phyloP scores from a whole-genome alignment of 2,888 invertebrate genomes.

The Ashinkailepas kermadecensis region DNA sequence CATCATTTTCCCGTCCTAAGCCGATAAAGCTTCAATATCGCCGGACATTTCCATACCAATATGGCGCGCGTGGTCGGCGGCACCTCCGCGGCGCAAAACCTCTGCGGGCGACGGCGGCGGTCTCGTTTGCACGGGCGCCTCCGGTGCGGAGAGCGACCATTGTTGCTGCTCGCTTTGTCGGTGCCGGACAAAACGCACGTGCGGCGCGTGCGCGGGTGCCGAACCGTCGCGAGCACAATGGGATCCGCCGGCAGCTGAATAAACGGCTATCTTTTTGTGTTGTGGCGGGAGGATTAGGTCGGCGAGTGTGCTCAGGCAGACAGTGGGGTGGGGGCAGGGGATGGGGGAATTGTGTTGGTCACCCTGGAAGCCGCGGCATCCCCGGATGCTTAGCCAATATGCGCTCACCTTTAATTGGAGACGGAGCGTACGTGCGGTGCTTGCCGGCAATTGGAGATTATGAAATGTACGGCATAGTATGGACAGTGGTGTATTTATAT shows the following conservation, averaged over 20 bases:
- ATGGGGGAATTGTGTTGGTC: not conserved
- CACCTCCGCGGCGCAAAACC: not conserved
- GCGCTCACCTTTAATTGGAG: not conserved
- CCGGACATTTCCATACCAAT: not conserved
- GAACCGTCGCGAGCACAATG: not conserved
- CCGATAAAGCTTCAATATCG: slow-evolving; percentile 12
- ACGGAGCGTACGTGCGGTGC: too few species aligned
- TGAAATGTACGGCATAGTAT: too few species aligned
- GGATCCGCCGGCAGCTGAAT: not conserved
- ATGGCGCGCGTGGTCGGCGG: not conserved
- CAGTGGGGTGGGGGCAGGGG: not conserved
- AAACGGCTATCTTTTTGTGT: not conserved
- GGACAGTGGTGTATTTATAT: too few species aligned
- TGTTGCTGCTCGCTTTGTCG: not conserved
- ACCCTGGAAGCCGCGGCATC: not conserved
- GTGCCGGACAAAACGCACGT: not conserved
- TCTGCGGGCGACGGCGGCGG: not conserved
- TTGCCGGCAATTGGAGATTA: too few species aligned
- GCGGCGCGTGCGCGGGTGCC: not conserved
- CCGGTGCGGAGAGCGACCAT: not conserved
- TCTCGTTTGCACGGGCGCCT: too few species aligned
- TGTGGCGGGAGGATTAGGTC: not conserved
- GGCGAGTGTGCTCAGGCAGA: not conserved
- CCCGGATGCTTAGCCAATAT: not conserved
- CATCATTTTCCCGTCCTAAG: not conserved